Percentiles rank a stretch among this genome's conserved stretches.
Evolutionary conservation across 1,140 invertebrate genomes (phyloP).

Genomic region (Drosophila funebris): DNA sequence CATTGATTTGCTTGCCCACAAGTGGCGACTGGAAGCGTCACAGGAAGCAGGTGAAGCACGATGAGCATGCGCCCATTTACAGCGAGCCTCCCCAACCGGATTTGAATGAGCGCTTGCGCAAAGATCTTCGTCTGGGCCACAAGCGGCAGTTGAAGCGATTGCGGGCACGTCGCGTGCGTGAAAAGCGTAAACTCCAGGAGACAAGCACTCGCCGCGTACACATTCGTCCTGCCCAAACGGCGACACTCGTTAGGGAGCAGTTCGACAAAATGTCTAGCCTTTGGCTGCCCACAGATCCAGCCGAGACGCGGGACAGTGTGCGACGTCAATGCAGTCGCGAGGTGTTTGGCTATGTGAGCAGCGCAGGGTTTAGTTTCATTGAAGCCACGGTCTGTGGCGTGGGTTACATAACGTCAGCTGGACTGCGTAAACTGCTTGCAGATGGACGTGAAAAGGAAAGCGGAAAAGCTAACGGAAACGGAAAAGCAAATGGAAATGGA

Average conservation of each 20-base stretch:
- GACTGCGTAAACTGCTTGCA: constrained; percentile 84
- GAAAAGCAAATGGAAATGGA: not conserved
- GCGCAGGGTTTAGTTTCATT: constrained; percentile 89
- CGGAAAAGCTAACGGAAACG: not conserved
- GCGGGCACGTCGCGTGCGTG: constrained; percentile 85
- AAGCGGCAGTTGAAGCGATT: constrained; percentile 86
- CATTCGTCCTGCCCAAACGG: constrained; percentile 77
- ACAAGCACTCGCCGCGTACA: constrained; percentile 67
- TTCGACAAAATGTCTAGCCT: constrained; percentile 87
- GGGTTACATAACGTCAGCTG: constrained; percentile 87
- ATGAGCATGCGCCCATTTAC: constrained; percentile 81
- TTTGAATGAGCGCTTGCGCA: constrained; percentile 85
- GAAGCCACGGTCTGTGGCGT: constrained; percentile 87
- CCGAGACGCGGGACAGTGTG: constrained; percentile 83
- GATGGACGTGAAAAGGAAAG: constrained; percentile 10
- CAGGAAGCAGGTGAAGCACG: constrained; percentile 79
- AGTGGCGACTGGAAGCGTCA: constrained; percentile 85
- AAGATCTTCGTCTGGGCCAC: constrained; percentile 86
- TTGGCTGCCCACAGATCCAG: constrained; percentile 86
- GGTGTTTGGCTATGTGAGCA: constrained; percentile 89
- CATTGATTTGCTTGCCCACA: constrained; percentile 88
- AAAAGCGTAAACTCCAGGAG: constrained; percentile 83
- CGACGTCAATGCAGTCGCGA: constrained; percentile 87
- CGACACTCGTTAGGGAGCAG: constrained; percentile 84
- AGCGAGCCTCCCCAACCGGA: constrained; percentile 86